Evolutionary conservation across 2,888 invertebrate genomes (phyloP).

Genomic region (Eupithecia dodoneata): DNA sequence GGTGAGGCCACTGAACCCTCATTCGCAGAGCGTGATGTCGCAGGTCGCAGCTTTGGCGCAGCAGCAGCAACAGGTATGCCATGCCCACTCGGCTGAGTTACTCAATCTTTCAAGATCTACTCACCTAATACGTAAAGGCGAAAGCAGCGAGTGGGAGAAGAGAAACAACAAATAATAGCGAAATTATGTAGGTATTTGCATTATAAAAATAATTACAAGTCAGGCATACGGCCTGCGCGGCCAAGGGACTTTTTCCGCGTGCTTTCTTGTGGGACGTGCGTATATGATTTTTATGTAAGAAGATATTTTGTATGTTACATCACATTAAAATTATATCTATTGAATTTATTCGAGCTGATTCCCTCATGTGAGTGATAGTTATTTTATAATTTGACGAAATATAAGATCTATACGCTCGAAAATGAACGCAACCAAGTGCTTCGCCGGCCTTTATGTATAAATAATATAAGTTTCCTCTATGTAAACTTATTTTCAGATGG

Average conservation of each 20-base stretch:
- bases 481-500: conserved; percentile 44
- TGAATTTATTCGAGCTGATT: too few species aligned
- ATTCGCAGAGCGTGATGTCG: conserved; percentile 56
- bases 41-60: conserved; percentile 65
- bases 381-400: background rate
- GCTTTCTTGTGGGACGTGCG: too few species aligned
- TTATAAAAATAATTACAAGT: too few species aligned
- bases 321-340: too few species aligned
- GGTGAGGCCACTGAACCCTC: conserved; percentile 67
- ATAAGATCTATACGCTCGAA: background rate
- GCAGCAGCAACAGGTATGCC: conserved; percentile 57
- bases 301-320: too few species aligned
- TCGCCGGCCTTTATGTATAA: background rate
- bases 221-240: too few species aligned
- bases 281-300: too few species aligned
- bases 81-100: background rate
- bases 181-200: background rate
- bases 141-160: background rate
- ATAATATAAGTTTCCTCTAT: background rate
- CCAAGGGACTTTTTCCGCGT: too few species aligned
- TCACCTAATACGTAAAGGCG: background rate
- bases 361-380: too few species aligned
- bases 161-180: background rate
- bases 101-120: background rate
- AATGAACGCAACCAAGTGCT: background rate